Conservation (phyloP, 2,888 invertebrate species). For the Conchocele bisecta region DNA sequence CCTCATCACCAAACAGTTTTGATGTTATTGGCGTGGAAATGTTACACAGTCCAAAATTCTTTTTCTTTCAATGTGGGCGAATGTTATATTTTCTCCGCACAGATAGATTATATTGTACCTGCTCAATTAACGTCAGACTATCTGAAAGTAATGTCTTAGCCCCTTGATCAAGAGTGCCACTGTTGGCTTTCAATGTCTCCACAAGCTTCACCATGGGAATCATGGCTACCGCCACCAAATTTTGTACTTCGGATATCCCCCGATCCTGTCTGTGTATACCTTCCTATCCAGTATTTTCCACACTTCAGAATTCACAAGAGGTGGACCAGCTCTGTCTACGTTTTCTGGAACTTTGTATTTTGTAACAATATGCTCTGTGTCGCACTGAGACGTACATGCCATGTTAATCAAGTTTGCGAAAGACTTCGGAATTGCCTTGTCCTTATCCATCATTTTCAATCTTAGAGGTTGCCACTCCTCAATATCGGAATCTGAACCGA, state of each 20-base stretch:
- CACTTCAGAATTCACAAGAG: constrained; percentile 21
- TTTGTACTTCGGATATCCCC: constrained; percentile 23
- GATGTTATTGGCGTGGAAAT: constrained; percentile 4
- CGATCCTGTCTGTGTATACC: constrained; percentile 9
- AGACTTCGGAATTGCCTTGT: constrained; percentile 3
- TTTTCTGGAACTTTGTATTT: constrained; percentile 26
- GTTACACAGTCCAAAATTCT: neutral
- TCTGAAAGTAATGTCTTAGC: neutral
- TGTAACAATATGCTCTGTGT: neutral
- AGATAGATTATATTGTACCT: constrained; percentile 1
- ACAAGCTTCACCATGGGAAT: constrained; percentile 4
- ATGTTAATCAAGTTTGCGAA: constrained; percentile 18
- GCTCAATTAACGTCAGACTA: neutral
- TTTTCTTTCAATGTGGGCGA: neutral
- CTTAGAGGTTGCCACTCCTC: constrained; percentile 1
- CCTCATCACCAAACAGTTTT: neutral
- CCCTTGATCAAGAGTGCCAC: neutral
- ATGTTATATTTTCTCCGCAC: neutral
- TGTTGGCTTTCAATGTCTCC: neutral
- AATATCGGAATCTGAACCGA: neutral
- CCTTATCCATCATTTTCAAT: constrained; percentile 9
- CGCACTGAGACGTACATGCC: constrained; percentile 4
- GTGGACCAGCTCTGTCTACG: constrained; percentile 5
- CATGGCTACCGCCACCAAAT: constrained; percentile 1
- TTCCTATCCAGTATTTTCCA: constrained; percentile 25